Percentiles rank a stretch among this genome's conserved stretches.
Conservation (phyloP, 2,888 invertebrate genomes). For the Sesamia inferens region DNA sequence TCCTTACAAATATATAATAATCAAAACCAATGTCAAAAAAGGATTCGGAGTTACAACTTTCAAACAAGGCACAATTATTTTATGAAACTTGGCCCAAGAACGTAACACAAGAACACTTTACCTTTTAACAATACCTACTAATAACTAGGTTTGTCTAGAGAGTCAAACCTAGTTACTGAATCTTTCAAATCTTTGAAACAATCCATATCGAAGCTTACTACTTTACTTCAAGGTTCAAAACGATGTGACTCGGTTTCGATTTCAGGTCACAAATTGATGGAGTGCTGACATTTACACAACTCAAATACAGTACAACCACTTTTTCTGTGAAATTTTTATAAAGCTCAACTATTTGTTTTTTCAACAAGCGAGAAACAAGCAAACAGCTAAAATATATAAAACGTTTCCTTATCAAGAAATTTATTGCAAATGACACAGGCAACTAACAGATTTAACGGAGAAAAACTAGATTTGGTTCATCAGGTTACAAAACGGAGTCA, state of each 20-base stretch:
- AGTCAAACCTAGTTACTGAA: not conserved
- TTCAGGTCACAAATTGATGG: not conserved
- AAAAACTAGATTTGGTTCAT: not conserved
- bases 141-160: too few relatives aligned
- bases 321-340: conserved; percentile 14
- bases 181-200: not conserved
- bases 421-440: too few relatives aligned
- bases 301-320: not conserved
- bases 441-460: not conserved
- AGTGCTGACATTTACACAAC: not conserved
- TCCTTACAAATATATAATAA: too few relatives aligned
- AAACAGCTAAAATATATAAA: not conserved
- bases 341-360: conserved; percentile 1
- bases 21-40: too few relatives aligned
- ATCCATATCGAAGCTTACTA: not conserved
- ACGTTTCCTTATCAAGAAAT: not conserved
- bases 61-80: not conserved
- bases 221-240: not conserved
- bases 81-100: not conserved
- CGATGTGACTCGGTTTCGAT: not conserved
- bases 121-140: not conserved
- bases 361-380: not conserved
- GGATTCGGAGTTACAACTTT: not conserved
- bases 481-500: not conserved
- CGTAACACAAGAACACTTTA: not conserved